Percentiles rank a stretch among this genome's conserved stretches.
Evolutionary conservation across 2,888 invertebrate species (phyloP).

Genomic region (Laothoe populi): DNA sequence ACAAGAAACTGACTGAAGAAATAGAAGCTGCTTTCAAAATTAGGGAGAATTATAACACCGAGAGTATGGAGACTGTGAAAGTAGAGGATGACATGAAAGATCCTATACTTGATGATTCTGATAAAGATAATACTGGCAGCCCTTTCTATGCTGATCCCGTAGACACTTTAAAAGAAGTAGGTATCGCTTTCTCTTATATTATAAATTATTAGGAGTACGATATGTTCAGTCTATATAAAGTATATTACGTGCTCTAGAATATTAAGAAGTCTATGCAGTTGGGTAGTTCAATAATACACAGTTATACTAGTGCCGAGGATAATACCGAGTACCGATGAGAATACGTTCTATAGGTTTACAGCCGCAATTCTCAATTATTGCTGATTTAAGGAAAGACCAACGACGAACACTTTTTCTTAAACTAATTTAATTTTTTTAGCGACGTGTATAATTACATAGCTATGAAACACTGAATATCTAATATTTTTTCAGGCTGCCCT

Average conservation of each 20-base stretch:
- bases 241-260: no score
- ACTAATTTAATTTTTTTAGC: not conserved
- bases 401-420: not conserved
- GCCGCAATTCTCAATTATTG: no score
- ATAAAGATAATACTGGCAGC: slow-evolving; percentile 89
- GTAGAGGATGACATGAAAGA: slow-evolving; percentile 71
- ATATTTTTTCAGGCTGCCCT: slow-evolving; percentile 64
- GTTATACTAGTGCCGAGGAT: no score
- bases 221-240: no score
- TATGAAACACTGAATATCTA: not conserved
- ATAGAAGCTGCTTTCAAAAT: slow-evolving; percentile 74
- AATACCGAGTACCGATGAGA: no score
- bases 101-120: slow-evolving; percentile 63
- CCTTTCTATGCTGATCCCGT: slow-evolving; percentile 96
- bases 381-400: no score
- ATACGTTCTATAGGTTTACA: no score
- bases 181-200: slow-evolving; percentile 29
- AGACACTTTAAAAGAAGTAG: slow-evolving; percentile 89
- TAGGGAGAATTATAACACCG: slow-evolving; percentile 69
- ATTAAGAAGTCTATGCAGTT: no score
- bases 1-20: slow-evolving; percentile 80
- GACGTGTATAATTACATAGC: no score
- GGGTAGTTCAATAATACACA: no score
- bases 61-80: slow-evolving; percentile 81
- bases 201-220: no score